Conservation (phyloP, 2,797 vertebrate genomes). For the Trachurus trachurus region DNA sequence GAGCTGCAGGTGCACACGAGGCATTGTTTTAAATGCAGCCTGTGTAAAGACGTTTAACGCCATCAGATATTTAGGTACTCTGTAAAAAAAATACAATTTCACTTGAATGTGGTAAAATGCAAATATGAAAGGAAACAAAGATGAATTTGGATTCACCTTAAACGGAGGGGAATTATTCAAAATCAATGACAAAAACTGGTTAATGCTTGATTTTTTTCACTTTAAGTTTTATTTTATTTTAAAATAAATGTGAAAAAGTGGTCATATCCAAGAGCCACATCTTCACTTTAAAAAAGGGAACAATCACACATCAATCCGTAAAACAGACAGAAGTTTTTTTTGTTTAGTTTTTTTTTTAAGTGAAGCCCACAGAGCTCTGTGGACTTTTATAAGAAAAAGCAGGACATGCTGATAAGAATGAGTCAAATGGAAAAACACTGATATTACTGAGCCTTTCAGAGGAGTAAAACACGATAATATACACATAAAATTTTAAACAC, state of each 20-base stretch:
- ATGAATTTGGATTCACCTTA: neutral
- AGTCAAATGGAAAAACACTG: neutral
- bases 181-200: too few species aligned
- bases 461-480: neutral
- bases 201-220: neutral
- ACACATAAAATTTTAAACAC: neutral
- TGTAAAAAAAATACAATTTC: neutral
- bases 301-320: slow-evolving; percentile 4
- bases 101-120: neutral
- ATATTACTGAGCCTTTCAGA: neutral
- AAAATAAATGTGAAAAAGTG: neutral
- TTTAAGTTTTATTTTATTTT: neutral
- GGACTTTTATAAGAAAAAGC: neutral
- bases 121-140: neutral
- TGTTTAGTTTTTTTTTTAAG: too few species aligned
- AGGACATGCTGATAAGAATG: neutral
- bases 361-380: too few species aligned
- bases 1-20: slow-evolving; percentile 62
- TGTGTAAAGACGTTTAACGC: neutral
- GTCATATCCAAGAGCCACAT: neutral
- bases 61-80: neutral
- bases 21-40: slow-evolving; percentile 8
- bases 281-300: neutral
- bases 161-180: neutral
- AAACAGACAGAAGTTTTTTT: neutral